These are phyloP conservation scores for Drosophila equinoxialis DNA, from an alignment of 1,140 invertebrate species.

Conservation along the genomic window DNA sequence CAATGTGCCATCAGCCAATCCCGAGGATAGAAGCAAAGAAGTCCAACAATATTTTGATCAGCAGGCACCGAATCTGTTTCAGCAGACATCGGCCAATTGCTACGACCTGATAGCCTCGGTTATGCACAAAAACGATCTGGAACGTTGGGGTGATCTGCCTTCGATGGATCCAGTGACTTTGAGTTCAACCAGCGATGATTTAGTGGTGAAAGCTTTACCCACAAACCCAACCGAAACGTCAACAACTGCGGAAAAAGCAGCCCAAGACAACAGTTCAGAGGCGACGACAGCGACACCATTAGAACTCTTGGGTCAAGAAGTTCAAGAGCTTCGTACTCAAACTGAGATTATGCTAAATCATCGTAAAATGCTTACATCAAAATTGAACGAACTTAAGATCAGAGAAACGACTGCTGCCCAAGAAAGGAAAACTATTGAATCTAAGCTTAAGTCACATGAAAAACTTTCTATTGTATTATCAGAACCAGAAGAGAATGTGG, in stretches of 20 bases:
- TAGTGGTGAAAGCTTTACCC: background rate
- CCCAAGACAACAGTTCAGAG: background rate
- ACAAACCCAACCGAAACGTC: background rate
- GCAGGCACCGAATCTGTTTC: conserved; percentile 74
- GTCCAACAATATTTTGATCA: conserved; percentile 63
- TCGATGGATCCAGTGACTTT: conserved; percentile 21
- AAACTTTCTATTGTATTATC: conserved; percentile 70
- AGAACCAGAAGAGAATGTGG: conserved; percentile 67
- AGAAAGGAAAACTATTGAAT: conserved; percentile 49
- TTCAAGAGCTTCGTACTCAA: conserved; percentile 62
- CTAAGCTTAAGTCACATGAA: conserved; percentile 68
- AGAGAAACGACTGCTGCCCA: conserved; percentile 33
- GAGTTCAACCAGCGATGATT: conserved; percentile 24
- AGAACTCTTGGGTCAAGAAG: conserved; percentile 55
- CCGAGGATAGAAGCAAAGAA: conserved; percentile 50
- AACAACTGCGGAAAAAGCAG: background rate
- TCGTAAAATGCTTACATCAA: conserved; percentile 46
- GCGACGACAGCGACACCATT: conserved; percentile 19
- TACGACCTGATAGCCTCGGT: conserved; percentile 77
- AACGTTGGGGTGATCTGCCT: conserved; percentile 50
- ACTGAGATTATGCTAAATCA: conserved; percentile 58
- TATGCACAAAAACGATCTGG: conserved; percentile 78
- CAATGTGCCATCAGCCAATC: conserved; percentile 61
- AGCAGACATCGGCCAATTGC: conserved; percentile 64
- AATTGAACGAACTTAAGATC: conserved; percentile 31